Evolutionary conservation across 2,888 invertebrate species (phyloP).

Genomic region (Griposia aprilina): DNA sequence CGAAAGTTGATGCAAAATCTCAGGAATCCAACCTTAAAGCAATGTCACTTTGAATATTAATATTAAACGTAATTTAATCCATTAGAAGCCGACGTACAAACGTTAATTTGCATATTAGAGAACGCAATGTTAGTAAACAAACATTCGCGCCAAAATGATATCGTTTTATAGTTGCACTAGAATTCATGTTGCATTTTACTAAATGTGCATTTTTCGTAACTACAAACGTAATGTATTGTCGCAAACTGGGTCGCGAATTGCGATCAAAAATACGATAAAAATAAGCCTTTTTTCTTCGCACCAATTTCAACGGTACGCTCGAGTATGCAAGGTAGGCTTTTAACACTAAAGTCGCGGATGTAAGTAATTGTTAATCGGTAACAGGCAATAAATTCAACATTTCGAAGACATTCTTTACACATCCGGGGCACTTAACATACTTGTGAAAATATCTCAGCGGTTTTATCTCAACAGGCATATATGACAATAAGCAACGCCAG

Average conservation of each 20-base stretch:
- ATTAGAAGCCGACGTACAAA: conserved; percentile 25
- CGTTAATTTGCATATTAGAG: conserved; percentile 56
- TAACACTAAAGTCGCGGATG: conserved; percentile 53
- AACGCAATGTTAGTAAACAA: conserved; percentile 66
- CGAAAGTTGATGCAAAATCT: conserved; percentile 39
- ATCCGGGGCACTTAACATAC: conserved; percentile 77
- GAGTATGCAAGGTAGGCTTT: conserved; percentile 37
- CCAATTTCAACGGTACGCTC: conserved; percentile 51
- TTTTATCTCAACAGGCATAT: conserved; percentile 67
- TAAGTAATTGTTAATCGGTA: conserved; percentile 70
- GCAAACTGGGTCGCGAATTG: conserved; percentile 60
- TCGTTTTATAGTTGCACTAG: conserved; percentile 36
- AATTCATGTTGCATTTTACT: conserved; percentile 42
- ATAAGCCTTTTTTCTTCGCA: conserved; percentile 45
- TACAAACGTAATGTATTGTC: conserved; percentile 43
- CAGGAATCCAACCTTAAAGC: conserved; percentile 33
- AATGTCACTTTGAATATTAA: conserved; percentile 51
- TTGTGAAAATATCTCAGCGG: conserved; percentile 73
- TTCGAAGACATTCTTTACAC: conserved; percentile 68
- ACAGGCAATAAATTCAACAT: conserved; percentile 71
- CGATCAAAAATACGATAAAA: conserved; percentile 62
- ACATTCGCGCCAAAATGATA: conserved; percentile 60
- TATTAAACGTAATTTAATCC: conserved; percentile 32
- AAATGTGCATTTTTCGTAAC: conserved; percentile 49
- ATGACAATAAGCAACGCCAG: conserved; percentile 62